These are phyloP conservation scores for Acrocyrtus sp. DNA, from an alignment of 2,888 invertebrate genomes.

Conservation along the genomic window DNA sequence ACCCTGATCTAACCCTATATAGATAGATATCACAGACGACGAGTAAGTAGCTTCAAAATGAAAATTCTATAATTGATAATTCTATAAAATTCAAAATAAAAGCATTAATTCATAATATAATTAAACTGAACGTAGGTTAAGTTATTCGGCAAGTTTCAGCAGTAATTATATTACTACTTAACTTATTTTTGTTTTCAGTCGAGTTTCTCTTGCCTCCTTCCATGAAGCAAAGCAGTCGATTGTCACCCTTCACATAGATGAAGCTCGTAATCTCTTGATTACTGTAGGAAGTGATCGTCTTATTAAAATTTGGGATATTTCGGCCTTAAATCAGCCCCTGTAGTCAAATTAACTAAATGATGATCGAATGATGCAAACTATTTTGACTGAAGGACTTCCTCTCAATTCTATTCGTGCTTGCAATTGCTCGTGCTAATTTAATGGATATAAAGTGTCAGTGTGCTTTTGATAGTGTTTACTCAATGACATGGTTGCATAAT, in stretches of 20 bases:
- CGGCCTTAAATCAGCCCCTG: conserved; percentile 69
- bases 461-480: not conserved
- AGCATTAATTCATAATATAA: not conserved
- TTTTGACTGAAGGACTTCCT: not conserved
- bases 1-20: no score
- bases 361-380: not conserved
- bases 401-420: no score
- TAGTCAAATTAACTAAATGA: no score
- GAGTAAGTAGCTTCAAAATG: no score
- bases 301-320: conserved; percentile 92
- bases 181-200: conserved; percentile 28
- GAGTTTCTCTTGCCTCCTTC: conserved; percentile 89
- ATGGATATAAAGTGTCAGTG: no score
- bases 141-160: not conserved
- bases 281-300: conserved; percentile 95
- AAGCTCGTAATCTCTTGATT: conserved; percentile 84
- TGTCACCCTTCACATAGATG: conserved; percentile 86
- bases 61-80: conserved; percentile 64
- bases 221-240: conserved; percentile 96
- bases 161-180: not conserved
- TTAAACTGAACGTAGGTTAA: no score
- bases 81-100: not conserved
- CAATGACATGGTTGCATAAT: not conserved
- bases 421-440: no score
- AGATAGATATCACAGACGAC: conserved; percentile 79